A percentile compares a stretch with the other conserved stretches of the same genome.
These are phyloP conservation scores for Liasis olivaceus DNA, from an alignment of 2,797 vertebrate species.

Conservation along the genomic window DNA sequence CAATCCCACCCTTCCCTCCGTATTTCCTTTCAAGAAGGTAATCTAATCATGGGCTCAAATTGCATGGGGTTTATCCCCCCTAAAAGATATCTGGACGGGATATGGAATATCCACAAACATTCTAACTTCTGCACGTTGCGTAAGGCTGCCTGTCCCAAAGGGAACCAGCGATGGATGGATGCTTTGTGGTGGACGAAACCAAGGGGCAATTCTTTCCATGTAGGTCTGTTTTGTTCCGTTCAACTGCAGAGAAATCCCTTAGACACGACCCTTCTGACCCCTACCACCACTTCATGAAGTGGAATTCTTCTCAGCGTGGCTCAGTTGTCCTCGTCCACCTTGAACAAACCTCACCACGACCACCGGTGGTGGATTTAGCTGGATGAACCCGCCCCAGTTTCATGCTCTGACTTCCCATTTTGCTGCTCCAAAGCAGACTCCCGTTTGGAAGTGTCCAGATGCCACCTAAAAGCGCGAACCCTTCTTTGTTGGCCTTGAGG, in stretches of 20 bases:
- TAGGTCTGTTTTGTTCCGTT: neutral
- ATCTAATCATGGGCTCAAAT: neutral
- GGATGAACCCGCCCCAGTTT: too few relatives aligned
- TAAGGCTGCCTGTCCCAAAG: neutral
- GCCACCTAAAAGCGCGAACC: neutral
- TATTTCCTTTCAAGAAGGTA: neutral
- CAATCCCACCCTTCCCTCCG: neutral
- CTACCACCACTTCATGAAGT: neutral
- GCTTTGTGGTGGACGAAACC: too few relatives aligned
- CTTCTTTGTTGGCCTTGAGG: neutral
- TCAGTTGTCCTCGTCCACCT: neutral
- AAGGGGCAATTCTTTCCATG: too few relatives aligned
- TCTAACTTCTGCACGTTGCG: neutral
- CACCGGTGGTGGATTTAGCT: neutral
- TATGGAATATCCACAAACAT: neutral
- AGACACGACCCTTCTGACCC: neutral
- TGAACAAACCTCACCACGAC: too few relatives aligned
- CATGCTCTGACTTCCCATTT: neutral
- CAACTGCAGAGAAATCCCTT: neutral
- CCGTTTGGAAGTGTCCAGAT: neutral
- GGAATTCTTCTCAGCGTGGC: neutral
- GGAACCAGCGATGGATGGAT: neutral
- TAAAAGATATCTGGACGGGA: too few relatives aligned
- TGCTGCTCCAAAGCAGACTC: neutral
- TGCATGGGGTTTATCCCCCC: neutral